These are phyloP conservation scores for Oncorhynchus masou DNA, from an alignment of 2,113 vertebrate species.

Conservation along the genomic window DNA sequence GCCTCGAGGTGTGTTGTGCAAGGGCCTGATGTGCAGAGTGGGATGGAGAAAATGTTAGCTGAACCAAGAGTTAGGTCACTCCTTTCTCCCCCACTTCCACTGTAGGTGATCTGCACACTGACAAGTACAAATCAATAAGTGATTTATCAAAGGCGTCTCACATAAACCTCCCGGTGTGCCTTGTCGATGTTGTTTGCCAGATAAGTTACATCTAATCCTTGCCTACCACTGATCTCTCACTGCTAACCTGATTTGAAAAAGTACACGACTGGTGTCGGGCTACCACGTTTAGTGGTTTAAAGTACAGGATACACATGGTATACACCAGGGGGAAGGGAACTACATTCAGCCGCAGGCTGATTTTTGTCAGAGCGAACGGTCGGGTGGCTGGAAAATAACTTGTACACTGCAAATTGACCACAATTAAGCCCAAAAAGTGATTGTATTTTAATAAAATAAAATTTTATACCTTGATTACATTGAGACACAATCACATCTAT, in stretches of 20 bases:
- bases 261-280: conserved; percentile 21
- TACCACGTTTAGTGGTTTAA: neutral
- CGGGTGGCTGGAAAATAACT: no score
- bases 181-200: conserved; percentile 13
- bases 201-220: conserved; percentile 44
- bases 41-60: neutral
- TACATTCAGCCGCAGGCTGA: no score
- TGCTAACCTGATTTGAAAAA: conserved; percentile 52
- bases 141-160: no score
- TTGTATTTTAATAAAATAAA: no score
- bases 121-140: no score
- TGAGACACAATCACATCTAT: no score
- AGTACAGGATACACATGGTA: no score
- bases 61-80: neutral
- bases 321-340: no score
- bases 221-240: conserved; percentile 23
- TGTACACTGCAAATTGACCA: no score
- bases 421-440: no score
- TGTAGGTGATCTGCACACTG: neutral
- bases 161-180: conserved; percentile 41
- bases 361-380: no score
- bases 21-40: conserved; percentile 2
- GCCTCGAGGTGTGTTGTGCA: conserved; percentile 2
- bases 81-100: neutral
- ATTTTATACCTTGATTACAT: no score